These are phyloP conservation scores for Hemiprocne comata DNA, from an alignment of 2,113 vertebrate species.

Conservation along the genomic window DNA sequence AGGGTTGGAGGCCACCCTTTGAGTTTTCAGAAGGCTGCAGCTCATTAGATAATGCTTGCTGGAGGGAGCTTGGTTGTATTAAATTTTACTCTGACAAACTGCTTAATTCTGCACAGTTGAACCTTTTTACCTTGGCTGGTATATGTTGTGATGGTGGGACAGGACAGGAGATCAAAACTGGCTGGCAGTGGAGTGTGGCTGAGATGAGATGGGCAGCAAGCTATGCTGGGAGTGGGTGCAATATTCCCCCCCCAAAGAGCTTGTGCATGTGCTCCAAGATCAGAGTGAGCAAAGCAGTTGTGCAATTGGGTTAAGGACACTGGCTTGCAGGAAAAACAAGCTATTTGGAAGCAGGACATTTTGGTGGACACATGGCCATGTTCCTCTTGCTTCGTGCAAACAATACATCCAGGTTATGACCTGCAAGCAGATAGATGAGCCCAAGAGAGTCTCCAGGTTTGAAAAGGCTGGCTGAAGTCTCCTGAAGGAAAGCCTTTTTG, in stretches of 20 bases:
- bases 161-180: neutral
- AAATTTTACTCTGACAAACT: neutral
- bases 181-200: accelerated
- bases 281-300: neutral
- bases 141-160: neutral
- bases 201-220: neutral
- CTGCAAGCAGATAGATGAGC: neutral
- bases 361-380: accelerated
- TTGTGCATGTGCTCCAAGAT: neutral
- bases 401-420: neutral
- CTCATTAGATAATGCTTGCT: neutral
- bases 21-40: neutral
- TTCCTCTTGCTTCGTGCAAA: neutral
- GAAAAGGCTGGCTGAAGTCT: neutral
- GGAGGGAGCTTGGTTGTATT: neutral
- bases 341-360: neutral
- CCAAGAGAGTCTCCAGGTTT: neutral
- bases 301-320: neutral
- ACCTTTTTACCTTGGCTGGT: neutral
- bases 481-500: neutral
- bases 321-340: neutral
- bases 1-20: neutral
- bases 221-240: too few relatives aligned
- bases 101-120: neutral
- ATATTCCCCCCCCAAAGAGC: too few relatives aligned